phyloP scores from a whole-genome alignment of 2,797 vertebrate genomes.

The Semaprochilodus insignis region DNA sequence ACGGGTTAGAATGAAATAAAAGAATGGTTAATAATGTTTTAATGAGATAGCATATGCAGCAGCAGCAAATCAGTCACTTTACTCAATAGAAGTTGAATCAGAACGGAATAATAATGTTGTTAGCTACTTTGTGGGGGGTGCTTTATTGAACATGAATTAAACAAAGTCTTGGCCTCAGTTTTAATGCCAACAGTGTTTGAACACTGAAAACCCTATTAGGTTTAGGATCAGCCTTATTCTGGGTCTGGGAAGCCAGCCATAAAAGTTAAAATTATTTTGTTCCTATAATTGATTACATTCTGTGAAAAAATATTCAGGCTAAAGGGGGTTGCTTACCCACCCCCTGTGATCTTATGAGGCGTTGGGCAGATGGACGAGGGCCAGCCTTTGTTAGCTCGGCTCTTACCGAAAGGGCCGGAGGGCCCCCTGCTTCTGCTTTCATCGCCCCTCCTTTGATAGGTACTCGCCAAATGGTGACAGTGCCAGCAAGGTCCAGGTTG shows the following conservation, averaged over 20 bases:
- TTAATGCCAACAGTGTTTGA: too few relatives aligned
- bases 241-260: not conserved
- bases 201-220: too few relatives aligned
- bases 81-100: not conserved
- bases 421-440: conserved; percentile 67
- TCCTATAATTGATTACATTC: not conserved
- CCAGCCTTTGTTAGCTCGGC: conserved; percentile 63
- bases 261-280: not conserved
- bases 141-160: too few relatives aligned
- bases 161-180: too few relatives aligned
- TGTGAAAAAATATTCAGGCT: conserved; percentile 10
- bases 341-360: conserved; percentile 64
- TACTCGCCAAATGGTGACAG: conserved; percentile 54
- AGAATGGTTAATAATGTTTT: too few relatives aligned
- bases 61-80: not conserved
- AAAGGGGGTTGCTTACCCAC: conserved; percentile 57
- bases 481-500: conserved; percentile 33
- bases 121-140: not conserved
- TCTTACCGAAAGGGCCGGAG: conserved; percentile 55
- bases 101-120: not conserved
- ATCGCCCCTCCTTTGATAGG: conserved; percentile 69
- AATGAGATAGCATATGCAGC: not conserved
- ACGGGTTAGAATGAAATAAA: too few relatives aligned
- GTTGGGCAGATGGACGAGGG: conserved; percentile 64
- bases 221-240: too few relatives aligned